Conservation (phyloP, 2,797 vertebrate genomes). For the Agapornis canus region DNA sequence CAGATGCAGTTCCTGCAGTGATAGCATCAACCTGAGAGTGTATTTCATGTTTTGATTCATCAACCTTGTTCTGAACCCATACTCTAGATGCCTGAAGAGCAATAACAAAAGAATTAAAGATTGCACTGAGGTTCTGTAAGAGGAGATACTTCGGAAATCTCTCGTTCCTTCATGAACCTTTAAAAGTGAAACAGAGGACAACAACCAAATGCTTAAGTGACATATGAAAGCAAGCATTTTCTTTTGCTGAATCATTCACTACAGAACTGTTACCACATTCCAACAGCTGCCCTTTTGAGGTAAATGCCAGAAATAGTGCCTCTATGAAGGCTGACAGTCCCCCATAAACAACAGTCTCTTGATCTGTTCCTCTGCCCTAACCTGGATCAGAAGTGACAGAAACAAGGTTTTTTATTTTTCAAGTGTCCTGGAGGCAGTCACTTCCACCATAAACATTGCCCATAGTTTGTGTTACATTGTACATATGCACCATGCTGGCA, state of each 20-base stretch:
- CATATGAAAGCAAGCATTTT: not conserved
- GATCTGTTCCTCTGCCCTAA: not conserved
- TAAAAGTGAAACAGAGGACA: not conserved
- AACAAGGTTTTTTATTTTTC: not conserved
- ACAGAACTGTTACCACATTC: not conserved
- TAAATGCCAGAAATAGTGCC: not conserved
- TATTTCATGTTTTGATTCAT: constrained; percentile 99
- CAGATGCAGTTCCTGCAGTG: constrained; percentile 97
- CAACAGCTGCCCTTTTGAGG: not conserved
- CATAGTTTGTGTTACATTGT: not conserved
- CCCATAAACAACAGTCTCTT: not conserved
- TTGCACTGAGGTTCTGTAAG: not conserved
- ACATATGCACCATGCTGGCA: not conserved
- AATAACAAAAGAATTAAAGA: constrained; percentile 56
- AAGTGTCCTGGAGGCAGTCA: not conserved
- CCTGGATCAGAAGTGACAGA: not conserved
- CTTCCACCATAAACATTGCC: not conserved
- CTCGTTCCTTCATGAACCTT: not conserved
- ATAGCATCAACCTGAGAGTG: constrained; percentile 99
- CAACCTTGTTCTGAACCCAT: constrained; percentile 99
- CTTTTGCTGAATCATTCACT: not conserved
- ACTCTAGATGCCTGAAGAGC: constrained; percentile 91
- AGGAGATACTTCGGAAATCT: not conserved
- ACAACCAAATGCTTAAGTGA: not conserved
- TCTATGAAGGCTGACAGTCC: not conserved